Conservation (phyloP, 1,140 invertebrate genomes). For the Neocloeon triangulifer region DNA sequence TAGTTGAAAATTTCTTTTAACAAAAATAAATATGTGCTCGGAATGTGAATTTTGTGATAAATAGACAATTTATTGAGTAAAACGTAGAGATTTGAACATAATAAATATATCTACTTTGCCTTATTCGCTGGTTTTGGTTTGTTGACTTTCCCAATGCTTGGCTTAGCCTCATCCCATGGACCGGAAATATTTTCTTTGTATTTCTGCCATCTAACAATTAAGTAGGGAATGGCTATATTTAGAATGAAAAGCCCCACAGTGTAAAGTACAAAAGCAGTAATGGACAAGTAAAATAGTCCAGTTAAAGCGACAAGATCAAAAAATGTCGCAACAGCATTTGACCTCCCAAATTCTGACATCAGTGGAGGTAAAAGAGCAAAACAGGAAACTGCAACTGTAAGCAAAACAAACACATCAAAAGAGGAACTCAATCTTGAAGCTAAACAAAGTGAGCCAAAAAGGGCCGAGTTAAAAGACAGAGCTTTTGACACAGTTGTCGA, state of each 20-base stretch:
- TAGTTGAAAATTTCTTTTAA: too few relatives aligned
- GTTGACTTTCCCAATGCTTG: too few relatives aligned
- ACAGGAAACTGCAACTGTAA: conserved; percentile 62
- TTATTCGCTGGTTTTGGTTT: too few relatives aligned
- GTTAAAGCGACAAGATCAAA: conserved; percentile 20
- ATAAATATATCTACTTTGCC: too few relatives aligned
- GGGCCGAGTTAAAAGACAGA: conserved; percentile 54
- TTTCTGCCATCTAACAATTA: conserved; percentile 57
- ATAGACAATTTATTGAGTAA: too few relatives aligned
- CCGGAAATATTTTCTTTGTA: conserved; percentile 88
- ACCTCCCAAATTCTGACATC: conserved; percentile 28
- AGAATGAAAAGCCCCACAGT: conserved; percentile 32
- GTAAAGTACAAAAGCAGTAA: conserved; percentile 32
- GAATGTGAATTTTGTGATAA: too few relatives aligned
- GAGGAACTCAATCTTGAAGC: conserved; percentile 69
- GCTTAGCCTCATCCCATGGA: conserved; percentile 75
- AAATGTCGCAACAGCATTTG: conserved; percentile 13
- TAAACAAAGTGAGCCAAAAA: conserved; percentile 83
- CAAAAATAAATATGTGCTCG: too few relatives aligned
- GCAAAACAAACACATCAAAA: conserved; percentile 66
- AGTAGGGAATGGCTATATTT: conserved; percentile 40
- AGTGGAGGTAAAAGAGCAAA: conserved; percentile 78
- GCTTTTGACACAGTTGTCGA: neutral
- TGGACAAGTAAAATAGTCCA: conserved; percentile 29
- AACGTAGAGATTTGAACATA: too few relatives aligned